A percentile compares a stretch with the other conserved stretches of the same genome.
phyloP scores from a whole-genome alignment of 2,888 invertebrate species.

The Lepetodrilus schrolli region DNA sequence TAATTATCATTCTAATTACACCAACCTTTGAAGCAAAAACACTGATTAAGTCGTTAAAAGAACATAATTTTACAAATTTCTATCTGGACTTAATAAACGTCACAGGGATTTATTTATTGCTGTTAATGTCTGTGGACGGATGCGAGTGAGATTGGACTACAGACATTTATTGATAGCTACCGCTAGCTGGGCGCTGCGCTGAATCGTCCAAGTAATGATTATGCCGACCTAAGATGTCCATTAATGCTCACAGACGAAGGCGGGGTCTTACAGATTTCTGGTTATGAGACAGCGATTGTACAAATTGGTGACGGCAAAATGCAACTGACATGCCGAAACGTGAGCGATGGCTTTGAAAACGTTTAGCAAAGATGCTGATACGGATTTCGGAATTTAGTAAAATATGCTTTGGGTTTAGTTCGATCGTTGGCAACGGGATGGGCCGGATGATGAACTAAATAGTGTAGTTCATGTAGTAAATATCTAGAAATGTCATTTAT shows the following conservation, averaged over 20 bases:
- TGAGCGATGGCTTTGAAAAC: conserved; percentile 10
- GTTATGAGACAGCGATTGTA: neutral
- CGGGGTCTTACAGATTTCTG: neutral
- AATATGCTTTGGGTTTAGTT: neutral
- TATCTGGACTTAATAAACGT: neutral
- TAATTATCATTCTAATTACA: neutral
- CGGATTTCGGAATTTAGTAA: neutral
- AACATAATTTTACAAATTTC: neutral
- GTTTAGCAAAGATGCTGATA: neutral
- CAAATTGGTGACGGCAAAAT: neutral
- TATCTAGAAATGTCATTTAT: neutral
- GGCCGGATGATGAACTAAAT: neutral
- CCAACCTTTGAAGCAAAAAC: neutral
- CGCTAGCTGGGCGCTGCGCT: neutral
- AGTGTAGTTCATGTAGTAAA: neutral
- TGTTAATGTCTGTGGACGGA: neutral
- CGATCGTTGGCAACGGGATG: neutral
- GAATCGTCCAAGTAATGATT: neutral
- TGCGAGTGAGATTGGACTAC: neutral
- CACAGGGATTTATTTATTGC: neutral
- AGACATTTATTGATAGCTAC: conserved; percentile 2
- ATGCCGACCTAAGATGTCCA: conserved; percentile 5
- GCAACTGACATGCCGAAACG: neutral
- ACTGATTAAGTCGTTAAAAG: neutral
- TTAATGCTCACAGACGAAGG: neutral